Evolutionary conservation across 1,140 invertebrate species (phyloP), one percentile per base, ranked within the genome.

Genomic region (Drosophila subobscura): DNA sequence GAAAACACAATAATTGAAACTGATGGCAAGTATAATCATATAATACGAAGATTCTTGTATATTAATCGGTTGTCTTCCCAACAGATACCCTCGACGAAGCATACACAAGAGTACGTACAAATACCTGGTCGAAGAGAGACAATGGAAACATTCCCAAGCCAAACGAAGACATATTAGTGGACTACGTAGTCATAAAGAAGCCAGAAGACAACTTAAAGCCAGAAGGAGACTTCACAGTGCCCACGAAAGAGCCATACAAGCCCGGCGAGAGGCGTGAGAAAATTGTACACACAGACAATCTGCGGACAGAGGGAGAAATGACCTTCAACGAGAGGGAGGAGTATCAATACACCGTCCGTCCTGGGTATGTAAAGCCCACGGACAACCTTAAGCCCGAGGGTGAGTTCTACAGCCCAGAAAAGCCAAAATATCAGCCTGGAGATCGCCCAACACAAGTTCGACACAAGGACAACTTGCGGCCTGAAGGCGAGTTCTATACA

Each of bases 121-220:
- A 97, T 80, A 97, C 96, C 4, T 97, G 95, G 93, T 97, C 95
- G 0, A 96, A 96, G 92, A 91, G 95, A 40, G 95, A 96, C 91
- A 94, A 96, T 94, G 96, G 94, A 41, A 94, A 92, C 60, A 93
- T 94, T 58, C 92, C 94, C 52, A 93, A 93, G 68, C 75, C 54
- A 68, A 65, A 72, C 27, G 84, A 88, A 77, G 84, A 89, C 14
- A 89, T 84, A 68, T 41, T 89, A 52, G 68, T 89, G 23, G 84
- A 89, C 51, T 89, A 89, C 23, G 33, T 89, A 47, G 79, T 89
- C 25, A 89, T 89, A 46, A 94, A 92, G 58, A 94, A 93, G 74
- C 94, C 93, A n/a, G 91, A 93, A 77, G 95, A 95, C 78, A 94
- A 96, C 91, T 46, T 53, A 92, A 94, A 12, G 94, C 94, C 91